Evolutionary conservation across 2,888 invertebrate genomes (phyloP), one percentile per base, ranked within the genome.

Genomic region (Cantharis rustica): DNA sequence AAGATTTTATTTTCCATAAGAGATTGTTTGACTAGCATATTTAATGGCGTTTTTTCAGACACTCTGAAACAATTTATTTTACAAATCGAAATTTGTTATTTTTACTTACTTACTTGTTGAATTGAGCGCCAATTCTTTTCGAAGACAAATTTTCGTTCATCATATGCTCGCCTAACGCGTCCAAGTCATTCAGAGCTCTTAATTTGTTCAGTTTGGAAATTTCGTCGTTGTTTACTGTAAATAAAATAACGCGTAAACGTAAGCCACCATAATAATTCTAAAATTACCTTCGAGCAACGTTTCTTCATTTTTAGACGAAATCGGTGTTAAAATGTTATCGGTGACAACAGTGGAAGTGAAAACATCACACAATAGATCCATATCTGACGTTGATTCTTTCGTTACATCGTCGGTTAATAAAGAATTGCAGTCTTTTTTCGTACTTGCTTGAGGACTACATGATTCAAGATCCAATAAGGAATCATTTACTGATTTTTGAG

Each of bases 111-210:
- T 86, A 89, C 89, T 88, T 89, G 81, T 89, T 89, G 80, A 90
- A 90, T 79, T 86, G 84, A 70, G 86, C 86, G 72, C 85, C 85
- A 79, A 86, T 82, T 74, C 89, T 86, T 75, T 86, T 85, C 26
- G 86, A 86, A 76, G 82, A 83, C 70, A 95, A 86, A 78, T 93
- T 93, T 85, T 93, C 91, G 84, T 94, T 94, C 73, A 97, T 89
- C 69, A 97, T 89, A 83, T 93, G 91, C 86, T 96, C 94, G 47
- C 96, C 94, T n/a, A 97, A 89, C 27, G 93, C 92, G 87, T 97
- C 96, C 79, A 96, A 87, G 84, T 94, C 95, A 84, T 94, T 93
- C 86, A 95, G 89, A 10, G 93, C 94, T 85, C 89, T 90, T 20
- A 88, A 83, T 84, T 90, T 90, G 78, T 86, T 86, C 61, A 87